Evolutionary conservation across 2,888 invertebrate species (phyloP).

Genomic region (Drosophila hawaiiensis): DNA sequence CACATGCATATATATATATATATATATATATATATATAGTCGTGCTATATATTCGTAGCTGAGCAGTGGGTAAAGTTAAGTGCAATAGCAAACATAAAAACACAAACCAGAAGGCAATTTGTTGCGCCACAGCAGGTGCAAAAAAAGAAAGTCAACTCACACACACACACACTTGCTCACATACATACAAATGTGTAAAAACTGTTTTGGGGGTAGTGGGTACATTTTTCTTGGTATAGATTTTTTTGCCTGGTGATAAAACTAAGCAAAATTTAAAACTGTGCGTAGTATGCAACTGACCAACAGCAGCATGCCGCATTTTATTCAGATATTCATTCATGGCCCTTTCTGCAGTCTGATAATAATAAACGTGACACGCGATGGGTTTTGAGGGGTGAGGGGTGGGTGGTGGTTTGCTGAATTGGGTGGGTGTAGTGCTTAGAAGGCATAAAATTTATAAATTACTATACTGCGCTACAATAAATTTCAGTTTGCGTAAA

Average conservation of each 20-base stretch:
- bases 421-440: constrained; percentile 54
- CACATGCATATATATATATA: constrained; percentile 9
- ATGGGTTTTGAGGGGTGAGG: constrained; percentile 3
- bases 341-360: constrained; percentile 27
- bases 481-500: constrained; percentile 80
- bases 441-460: constrained; percentile 81
- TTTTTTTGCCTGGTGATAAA: not conserved
- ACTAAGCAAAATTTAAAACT: constrained; percentile 62
- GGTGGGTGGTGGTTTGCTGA: not conserved
- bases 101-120: constrained; percentile 66
- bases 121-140: constrained; percentile 53
- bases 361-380: constrained; percentile 15
- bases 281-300: constrained; percentile 33
- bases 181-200: not conserved
- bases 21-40: not conserved
- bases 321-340: constrained; percentile 32
- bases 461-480: constrained; percentile 78
- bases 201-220: not conserved
- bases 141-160: not conserved
- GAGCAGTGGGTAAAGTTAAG: constrained; percentile 54
- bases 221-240: not conserved
- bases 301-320: constrained; percentile 6
- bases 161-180: not conserved
- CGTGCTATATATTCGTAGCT: constrained; percentile 19
- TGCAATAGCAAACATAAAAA: constrained; percentile 49